These are phyloP conservation scores for Ophonus ardosiacus DNA, from an alignment of 2,888 invertebrate genomes.

Conservation along the genomic window DNA sequence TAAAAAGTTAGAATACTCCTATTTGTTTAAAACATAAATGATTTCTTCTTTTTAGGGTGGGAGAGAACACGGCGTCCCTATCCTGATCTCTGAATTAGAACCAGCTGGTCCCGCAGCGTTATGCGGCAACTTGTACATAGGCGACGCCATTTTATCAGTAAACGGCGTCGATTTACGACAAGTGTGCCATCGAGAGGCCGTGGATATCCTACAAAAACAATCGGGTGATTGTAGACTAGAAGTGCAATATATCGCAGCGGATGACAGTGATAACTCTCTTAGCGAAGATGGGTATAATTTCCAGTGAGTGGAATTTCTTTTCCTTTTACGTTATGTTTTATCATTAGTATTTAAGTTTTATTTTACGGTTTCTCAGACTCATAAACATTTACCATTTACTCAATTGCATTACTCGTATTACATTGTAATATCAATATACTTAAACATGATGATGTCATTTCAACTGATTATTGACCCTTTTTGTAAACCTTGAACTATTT, in stretches of 20 bases:
- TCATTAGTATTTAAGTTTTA: too few species aligned
- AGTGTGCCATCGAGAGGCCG: conserved; percentile 89
- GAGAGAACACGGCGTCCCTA: conserved; percentile 91
- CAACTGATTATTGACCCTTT: conserved; percentile 21
- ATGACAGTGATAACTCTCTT: conserved; percentile 83
- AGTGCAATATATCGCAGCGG: conserved; percentile 86
- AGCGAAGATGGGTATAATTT: conserved; percentile 79
- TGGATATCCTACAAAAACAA: conserved; percentile 87
- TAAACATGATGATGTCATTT: background rate
- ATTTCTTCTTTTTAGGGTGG: conserved; percentile 81
- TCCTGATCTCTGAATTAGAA: conserved; percentile 89
- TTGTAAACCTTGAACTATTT: conserved; percentile 28
- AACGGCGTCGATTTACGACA: conserved; percentile 88
- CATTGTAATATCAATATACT: background rate
- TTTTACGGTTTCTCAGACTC: too few species aligned
- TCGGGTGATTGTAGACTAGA: conserved; percentile 86
- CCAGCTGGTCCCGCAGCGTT: conserved; percentile 88
- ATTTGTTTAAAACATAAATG: too few species aligned
- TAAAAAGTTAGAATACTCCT: too few species aligned
- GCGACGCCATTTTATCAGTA: conserved; percentile 90
- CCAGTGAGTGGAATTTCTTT: conserved; percentile 71
- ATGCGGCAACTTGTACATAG: conserved; percentile 86
- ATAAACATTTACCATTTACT: background rate
- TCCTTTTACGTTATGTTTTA: background rate
- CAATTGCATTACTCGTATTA: background rate